Conservation (phyloP, 2,888 invertebrate genomes). For the Tenthredo scrophulariae region DNA sequence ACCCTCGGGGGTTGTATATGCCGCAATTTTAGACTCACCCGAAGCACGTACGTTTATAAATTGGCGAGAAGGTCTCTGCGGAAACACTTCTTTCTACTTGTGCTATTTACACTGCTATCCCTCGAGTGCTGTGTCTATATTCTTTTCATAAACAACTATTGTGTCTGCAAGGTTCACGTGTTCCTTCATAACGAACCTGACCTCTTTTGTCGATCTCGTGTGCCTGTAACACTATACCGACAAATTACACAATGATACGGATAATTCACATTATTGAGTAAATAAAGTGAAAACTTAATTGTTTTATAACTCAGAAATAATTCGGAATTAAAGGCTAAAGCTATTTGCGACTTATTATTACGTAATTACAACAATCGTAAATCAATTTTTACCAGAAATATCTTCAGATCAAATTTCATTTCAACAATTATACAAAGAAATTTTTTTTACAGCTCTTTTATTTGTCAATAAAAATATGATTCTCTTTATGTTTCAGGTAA, state of each 20-base stretch:
- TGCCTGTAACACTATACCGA: background rate
- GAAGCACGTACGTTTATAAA: conserved; percentile 45
- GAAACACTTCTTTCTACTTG: conserved; percentile 36
- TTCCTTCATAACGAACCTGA: conserved; percentile 44
- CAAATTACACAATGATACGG: conserved; percentile 11
- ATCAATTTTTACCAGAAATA: background rate
- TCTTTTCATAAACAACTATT: conserved; percentile 47
- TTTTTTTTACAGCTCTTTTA: background rate
- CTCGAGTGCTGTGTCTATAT: conserved; percentile 38
- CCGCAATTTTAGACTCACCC: conserved; percentile 12
- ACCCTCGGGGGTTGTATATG: background rate
- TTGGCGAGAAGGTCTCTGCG: conserved; percentile 42
- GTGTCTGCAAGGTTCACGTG: conserved; percentile 40
- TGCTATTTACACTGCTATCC: conserved; percentile 33
- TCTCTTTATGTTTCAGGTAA: conserved; percentile 35
- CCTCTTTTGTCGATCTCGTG: conserved; percentile 19
- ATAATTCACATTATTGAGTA: conserved; percentile 8
- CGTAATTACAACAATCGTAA: background rate
- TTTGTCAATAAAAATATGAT: background rate
- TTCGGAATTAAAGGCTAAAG: background rate
- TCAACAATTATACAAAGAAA: background rate
- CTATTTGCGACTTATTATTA: background rate
- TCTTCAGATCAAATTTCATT: background rate
- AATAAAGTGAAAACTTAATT: background rate
- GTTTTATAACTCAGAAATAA: background rate